These are phyloP conservation scores for Drosophila bocqueti DNA, from an alignment of 1,140 invertebrate genomes.

Conservation along the genomic window DNA sequence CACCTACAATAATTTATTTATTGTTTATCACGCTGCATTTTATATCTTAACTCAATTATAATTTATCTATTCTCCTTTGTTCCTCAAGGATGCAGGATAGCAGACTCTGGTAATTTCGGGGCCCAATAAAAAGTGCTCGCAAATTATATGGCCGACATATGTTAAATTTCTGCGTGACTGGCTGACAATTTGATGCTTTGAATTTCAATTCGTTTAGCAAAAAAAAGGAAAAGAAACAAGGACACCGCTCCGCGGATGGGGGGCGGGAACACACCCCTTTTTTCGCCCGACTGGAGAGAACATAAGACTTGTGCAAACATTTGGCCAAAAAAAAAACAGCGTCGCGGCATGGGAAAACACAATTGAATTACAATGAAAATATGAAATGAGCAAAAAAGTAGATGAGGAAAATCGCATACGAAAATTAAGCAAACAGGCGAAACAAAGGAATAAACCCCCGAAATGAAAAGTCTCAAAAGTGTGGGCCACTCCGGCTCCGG, in stretches of 20 bases:
- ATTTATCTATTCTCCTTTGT: slow-evolving; percentile 9
- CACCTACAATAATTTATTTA: no score
- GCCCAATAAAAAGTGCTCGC: slow-evolving; percentile 40
- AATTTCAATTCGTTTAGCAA: slow-evolving; percentile 66
- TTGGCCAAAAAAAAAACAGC: slow-evolving; percentile 50
- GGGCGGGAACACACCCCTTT: slow-evolving; percentile 50
- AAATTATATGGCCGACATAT: slow-evolving; percentile 77
- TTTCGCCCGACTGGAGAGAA: slow-evolving; percentile 41
- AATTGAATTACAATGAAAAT: slow-evolving; percentile 84
- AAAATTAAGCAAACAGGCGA: slow-evolving; percentile 77
- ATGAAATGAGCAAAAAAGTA: slow-evolving; percentile 71
- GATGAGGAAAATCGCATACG: slow-evolving; percentile 49
- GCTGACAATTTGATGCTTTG: slow-evolving; percentile 74
- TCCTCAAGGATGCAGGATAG: not conserved
- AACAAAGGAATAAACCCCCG: slow-evolving; percentile 57
- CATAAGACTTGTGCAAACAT: slow-evolving; percentile 70
- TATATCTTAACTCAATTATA: not conserved
- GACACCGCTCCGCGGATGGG: not conserved
- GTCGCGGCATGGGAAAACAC: slow-evolving; percentile 38
- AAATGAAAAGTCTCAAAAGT: slow-evolving; percentile 66
- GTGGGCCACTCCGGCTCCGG: slow-evolving; percentile 50
- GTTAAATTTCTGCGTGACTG: slow-evolving; percentile 78
- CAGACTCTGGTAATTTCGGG: slow-evolving; percentile 24
- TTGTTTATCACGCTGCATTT: no score
- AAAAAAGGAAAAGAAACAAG: slow-evolving; percentile 16